phyloP scores from a whole-genome alignment of 2,113 vertebrate species.

The Prunella fulvescens region DNA sequence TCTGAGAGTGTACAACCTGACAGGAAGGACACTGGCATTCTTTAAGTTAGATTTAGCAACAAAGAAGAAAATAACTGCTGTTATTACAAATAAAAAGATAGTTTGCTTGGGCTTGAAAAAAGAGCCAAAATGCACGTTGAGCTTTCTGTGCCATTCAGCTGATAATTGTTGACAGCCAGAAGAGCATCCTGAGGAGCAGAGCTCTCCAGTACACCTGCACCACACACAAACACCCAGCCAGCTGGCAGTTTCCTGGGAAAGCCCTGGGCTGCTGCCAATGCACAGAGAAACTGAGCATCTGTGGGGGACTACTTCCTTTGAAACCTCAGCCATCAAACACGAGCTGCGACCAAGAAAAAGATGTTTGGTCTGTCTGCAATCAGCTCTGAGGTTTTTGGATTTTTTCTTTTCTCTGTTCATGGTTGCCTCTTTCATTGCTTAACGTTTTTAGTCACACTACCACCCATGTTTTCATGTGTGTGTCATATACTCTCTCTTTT shows the following conservation, averaged over 20 bases:
- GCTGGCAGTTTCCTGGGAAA: background rate
- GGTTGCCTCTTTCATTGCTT: background rate
- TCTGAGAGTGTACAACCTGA: background rate
- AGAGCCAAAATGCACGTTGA: background rate
- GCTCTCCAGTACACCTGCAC: background rate
- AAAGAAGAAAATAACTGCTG: background rate
- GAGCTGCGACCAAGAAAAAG: background rate
- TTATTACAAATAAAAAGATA: background rate
- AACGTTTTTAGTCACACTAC: background rate
- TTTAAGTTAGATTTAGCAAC: background rate
- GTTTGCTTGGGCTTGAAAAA: rapidly evolving
- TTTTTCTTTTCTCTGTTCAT: background rate
- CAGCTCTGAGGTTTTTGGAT: background rate
- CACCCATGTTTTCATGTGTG: background rate
- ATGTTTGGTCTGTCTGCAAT: background rate
- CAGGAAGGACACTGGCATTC: background rate
- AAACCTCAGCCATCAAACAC: background rate
- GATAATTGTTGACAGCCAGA: background rate
- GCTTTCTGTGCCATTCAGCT: background rate
- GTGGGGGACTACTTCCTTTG: background rate
- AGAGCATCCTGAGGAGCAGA: background rate
- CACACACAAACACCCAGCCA: background rate
- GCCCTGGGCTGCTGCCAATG: background rate
- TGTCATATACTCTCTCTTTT: background rate
- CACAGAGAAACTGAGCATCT: background rate